Percentiles rank a stretch among this genome's conserved stretches.
These are phyloP conservation scores for Diplogasteroides magnus DNA, from an alignment of 1,140 invertebrate genomes.

Conservation along the genomic window DNA sequence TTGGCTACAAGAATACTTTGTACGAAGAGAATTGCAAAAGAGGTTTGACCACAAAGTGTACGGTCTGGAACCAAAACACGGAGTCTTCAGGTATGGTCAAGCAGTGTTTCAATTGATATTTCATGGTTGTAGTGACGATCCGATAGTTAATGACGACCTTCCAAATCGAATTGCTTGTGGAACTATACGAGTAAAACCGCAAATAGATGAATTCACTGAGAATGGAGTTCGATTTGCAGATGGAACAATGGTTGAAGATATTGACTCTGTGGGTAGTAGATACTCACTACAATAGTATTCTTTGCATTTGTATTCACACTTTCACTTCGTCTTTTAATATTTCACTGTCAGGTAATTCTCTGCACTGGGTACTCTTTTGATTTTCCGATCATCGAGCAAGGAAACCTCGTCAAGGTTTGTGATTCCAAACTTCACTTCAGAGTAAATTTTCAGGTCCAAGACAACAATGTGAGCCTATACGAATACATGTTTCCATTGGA, in stretches of 20 bases:
- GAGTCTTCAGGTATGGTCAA: constrained; percentile 54
- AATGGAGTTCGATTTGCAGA: constrained; percentile 57
- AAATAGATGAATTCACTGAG: constrained; percentile 55
- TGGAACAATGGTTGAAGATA: constrained; percentile 37
- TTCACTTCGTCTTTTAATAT: no score
- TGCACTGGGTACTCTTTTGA: constrained; percentile 55
- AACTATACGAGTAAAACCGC: constrained; percentile 53
- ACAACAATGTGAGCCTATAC: constrained; percentile 56
- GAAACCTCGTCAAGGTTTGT: constrained; percentile 30
- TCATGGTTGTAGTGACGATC: constrained; percentile 53
- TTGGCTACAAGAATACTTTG: no score
- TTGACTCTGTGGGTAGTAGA: constrained; percentile 44
- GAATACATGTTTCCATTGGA: constrained; percentile 58
- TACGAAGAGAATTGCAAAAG: constrained; percentile 45
- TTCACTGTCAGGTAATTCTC: constrained; percentile 36
- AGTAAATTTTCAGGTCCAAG: constrained; percentile 4
- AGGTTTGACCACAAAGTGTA: constrained; percentile 60
- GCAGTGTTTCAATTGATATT: constrained; percentile 6
- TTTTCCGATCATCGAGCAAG: constrained; percentile 42
- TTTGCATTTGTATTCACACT: no score
- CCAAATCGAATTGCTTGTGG: constrained; percentile 59
- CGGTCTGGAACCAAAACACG: constrained; percentile 58
- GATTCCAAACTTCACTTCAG: constrained; percentile 19
- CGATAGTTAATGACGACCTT: constrained; percentile 61
- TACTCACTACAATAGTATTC: no score